Conservation (phyloP, 2,797 vertebrate genomes). For the Cossypha heuglini region DNA sequence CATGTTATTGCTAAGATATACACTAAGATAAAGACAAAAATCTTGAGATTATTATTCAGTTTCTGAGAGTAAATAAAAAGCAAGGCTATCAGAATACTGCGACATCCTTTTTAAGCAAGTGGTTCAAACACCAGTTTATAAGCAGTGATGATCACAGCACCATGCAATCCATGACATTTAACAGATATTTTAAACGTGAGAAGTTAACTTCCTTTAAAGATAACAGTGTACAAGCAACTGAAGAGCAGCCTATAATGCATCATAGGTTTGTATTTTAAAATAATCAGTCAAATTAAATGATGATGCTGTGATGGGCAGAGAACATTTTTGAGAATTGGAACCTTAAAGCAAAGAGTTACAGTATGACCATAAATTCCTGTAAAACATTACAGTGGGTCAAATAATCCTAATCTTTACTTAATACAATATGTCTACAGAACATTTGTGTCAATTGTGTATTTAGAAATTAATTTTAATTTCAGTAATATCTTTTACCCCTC, state of each 20-base stretch:
- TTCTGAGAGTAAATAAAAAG: not conserved
- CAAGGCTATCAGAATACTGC: not conserved
- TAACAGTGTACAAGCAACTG: not conserved
- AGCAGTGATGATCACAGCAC: not conserved
- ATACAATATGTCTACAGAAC: not conserved
- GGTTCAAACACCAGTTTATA: not conserved
- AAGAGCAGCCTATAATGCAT: not conserved
- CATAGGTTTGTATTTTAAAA: not conserved
- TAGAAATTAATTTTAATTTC: not conserved
- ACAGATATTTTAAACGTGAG: not conserved
- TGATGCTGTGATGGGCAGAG: rapidly evolving
- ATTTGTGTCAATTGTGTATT: not conserved
- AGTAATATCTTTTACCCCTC: not conserved
- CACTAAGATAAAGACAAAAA: not conserved
- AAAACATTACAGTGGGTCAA: not conserved
- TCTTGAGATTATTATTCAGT: not conserved
- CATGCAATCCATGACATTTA: not conserved
- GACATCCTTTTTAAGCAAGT: not conserved
- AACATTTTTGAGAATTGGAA: not conserved
- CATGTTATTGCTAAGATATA: not conserved
- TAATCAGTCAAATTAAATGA: not conserved
- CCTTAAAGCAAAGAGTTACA: not conserved
- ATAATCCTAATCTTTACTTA: not conserved
- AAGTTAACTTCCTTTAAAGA: not conserved
- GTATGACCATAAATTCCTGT: not conserved